Evolutionary conservation across 2,113 vertebrate genomes (phyloP).

Genomic region (Acanthisitta chloris): DNA sequence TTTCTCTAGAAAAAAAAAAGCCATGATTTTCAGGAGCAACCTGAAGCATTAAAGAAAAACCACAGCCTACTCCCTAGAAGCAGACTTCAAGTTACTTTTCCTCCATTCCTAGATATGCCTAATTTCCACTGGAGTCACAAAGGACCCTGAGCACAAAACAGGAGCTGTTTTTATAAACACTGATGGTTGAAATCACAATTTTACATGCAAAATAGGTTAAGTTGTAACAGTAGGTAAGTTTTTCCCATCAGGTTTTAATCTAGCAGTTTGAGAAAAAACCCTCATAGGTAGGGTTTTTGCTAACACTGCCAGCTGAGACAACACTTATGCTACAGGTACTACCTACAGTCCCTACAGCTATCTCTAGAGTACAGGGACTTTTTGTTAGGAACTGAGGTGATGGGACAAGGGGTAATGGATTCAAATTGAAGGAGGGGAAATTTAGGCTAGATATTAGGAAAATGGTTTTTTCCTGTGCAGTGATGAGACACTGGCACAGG

Average conservation of each 20-base stretch:
- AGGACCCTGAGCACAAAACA: background rate
- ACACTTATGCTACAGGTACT: fast-evolving
- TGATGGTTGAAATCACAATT: background rate
- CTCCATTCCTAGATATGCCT: background rate
- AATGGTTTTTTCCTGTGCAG: too few species aligned
- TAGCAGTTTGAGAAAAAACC: fast-evolving
- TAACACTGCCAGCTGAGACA: background rate
- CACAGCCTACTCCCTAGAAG: background rate
- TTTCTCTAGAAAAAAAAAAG: background rate
- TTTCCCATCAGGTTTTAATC: background rate
- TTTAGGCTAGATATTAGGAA: too few species aligned
- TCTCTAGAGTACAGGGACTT: too few species aligned
- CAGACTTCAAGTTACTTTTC: background rate
- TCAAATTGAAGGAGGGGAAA: too few species aligned
- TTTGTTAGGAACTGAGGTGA: too few species aligned
- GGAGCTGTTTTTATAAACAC: background rate
- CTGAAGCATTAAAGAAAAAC: background rate
- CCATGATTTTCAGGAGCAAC: background rate
- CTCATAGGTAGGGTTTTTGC: background rate
- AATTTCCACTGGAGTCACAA: background rate
- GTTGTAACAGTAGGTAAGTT: background rate
- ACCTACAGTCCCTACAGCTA: too few species aligned
- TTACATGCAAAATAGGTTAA: background rate
- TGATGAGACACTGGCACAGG: too few species aligned
- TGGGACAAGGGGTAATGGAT: too few species aligned